Base-by-base conservation (phyloP, 30 jellyfish, hydroid and myxozoan species). In the Aurelia sp. region DNA sequence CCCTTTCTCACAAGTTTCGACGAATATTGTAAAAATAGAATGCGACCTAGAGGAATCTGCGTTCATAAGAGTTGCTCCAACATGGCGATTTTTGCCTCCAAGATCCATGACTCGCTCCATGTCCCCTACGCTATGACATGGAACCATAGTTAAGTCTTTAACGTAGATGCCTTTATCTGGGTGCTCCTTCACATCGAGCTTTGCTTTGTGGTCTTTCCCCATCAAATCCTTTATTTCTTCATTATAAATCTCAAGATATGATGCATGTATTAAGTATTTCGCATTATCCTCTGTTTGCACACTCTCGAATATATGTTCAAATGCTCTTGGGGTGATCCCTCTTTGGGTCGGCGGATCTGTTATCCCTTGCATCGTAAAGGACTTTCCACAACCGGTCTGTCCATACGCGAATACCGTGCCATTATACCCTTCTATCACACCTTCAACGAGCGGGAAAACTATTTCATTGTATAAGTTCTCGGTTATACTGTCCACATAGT, bases 31-130 rank as follows among this genome's bases (percentile, higher is more conserved):
- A 78, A 95, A 95, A 5, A 95, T 95, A 48, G 99, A 95, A 81
- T 95, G 99, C 64, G 99, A 95, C 73, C 99, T 57, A 12, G 99
- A 95, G 0, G 99, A 95, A 70, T 95, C 99, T 1, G 99, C 99
- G 74, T 95, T 95, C 99, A 95, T 95, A 22, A 95, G 76, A 13
- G 99, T 95, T 47, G 99, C 99, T n/a, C 99, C 99, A 15, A 90
- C 98, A 13, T 97, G 95, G 13, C 99, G 82, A 79, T 80, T 95
- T 63, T 90, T 91, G 22, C 96, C 83, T 0, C 99, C 99, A 53
- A 76, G 64, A 8, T 95, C 97, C 99, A 95, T 95, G 21, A 95
- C 97, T 21, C 92, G 89, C n/a, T 95, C 99, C 99, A 95, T 95
- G 61, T 95, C 99, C 33, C 79, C 66, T 1, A 90, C 97, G 33